Percentiles rank a stretch among this genome's conserved stretches.
Conservation (phyloP, 1,140 invertebrate genomes). For the Elymnias hypermnestra region DNA sequence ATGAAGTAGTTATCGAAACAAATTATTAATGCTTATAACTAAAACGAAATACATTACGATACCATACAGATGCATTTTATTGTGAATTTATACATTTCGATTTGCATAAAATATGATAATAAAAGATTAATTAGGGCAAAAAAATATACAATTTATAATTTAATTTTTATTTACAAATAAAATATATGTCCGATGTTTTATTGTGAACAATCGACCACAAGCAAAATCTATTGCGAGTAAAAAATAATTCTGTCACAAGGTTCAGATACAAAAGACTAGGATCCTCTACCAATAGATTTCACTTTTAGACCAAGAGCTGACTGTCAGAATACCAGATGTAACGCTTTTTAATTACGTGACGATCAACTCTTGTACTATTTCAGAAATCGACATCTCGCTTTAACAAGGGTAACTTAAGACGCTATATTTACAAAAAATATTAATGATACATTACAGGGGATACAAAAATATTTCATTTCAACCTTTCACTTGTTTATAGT, state of each 20-base stretch:
- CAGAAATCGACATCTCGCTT: slow-evolving; percentile 1
- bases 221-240: slow-evolving; percentile 38
- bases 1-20: too few relatives aligned
- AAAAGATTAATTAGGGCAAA: too few relatives aligned
- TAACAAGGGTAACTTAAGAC: too few relatives aligned
- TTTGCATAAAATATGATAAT: too few relatives aligned
- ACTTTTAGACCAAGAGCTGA: slow-evolving; percentile 18
- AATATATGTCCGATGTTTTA: too few relatives aligned
- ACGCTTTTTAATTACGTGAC: neutral
- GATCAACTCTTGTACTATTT: neutral
- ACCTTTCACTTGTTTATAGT: too few relatives aligned
- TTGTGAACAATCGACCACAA: slow-evolving; percentile 25
- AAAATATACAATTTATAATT: too few relatives aligned
- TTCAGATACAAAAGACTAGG: slow-evolving; percentile 49
- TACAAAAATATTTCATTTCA: slow-evolving; percentile 4
- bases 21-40: too few relatives aligned
- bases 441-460: neutral
- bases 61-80: too few relatives aligned
- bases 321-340: neutral
- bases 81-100: too few relatives aligned
- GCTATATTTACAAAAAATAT: neutral
- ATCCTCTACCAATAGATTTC: slow-evolving; percentile 34
- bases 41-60: too few relatives aligned
- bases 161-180: too few relatives aligned
- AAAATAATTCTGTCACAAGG: slow-evolving; percentile 20